A percentile compares a stretch with the other conserved stretches of the same genome.
These are phyloP conservation scores for Lonchura striata DNA, from an alignment of 2,113 vertebrate genomes.

Conservation along the genomic window DNA sequence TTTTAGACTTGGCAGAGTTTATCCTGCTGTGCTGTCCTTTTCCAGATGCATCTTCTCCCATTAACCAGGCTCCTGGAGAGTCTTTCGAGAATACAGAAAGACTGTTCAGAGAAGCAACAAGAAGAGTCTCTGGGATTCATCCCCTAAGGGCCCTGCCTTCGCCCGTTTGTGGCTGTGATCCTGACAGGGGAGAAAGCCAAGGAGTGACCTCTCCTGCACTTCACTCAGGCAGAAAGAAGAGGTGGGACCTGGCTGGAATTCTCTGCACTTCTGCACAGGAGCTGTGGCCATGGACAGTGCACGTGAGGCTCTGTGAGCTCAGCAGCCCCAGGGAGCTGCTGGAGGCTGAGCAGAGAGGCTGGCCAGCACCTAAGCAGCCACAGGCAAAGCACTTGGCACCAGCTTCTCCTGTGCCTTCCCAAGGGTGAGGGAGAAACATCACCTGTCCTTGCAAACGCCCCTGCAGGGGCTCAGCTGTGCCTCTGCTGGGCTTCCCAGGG, in stretches of 20 bases:
- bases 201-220: background rate
- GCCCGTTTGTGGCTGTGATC: background rate
- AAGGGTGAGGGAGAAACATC: background rate
- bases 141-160: background rate
- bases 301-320: background rate
- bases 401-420: background rate
- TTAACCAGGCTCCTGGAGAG: conserved; percentile 8
- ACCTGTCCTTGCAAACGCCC: background rate
- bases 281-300: background rate
- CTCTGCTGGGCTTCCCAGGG: background rate
- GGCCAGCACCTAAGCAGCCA: background rate
- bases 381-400: background rate
- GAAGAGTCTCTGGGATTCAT: background rate
- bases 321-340: background rate
- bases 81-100: background rate
- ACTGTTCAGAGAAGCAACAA: background rate
- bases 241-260: background rate
- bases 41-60: conserved; percentile 52
- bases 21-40: conserved; percentile 67
- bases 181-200: background rate
- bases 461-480: background rate
- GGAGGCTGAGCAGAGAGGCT: background rate
- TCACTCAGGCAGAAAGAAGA: background rate
- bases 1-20: conserved; percentile 69
- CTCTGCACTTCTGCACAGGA: background rate